Conservation (phyloP, 1,140 invertebrate species). For the Zophobas atratus region DNA sequence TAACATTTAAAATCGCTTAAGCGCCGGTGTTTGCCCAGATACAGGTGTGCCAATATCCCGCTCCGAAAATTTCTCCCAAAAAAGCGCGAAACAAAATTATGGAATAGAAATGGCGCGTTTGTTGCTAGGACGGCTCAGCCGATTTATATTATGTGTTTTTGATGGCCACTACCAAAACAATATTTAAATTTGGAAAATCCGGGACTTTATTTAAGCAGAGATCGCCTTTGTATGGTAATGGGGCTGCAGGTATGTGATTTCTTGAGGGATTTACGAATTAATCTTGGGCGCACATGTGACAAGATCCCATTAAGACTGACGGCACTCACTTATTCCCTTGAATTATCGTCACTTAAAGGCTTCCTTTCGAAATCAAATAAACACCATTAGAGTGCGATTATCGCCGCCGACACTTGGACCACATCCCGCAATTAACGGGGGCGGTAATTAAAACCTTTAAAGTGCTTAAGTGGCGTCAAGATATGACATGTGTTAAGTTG, state of each 20-base stretch:
- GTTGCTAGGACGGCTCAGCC: slow-evolving; percentile 40
- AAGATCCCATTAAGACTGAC: slow-evolving; percentile 30
- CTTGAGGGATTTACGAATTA: slow-evolving; percentile 35
- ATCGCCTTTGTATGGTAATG: slow-evolving; percentile 55
- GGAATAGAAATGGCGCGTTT: slow-evolving; percentile 52
- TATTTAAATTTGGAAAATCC: slow-evolving; percentile 52
- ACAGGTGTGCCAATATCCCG: slow-evolving; percentile 43
- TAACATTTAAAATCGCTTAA: slow-evolving; percentile 37
- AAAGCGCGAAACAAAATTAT: slow-evolving; percentile 48
- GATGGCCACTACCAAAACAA: slow-evolving; percentile 52
- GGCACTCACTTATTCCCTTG: slow-evolving; percentile 42
- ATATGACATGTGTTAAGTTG: slow-evolving; percentile 54
- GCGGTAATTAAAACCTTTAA: slow-evolving; percentile 35
- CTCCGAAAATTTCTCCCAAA: neutral
- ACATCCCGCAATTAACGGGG: slow-evolving; percentile 33
- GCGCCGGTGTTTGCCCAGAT: slow-evolving; percentile 16
- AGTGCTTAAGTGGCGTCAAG: slow-evolving; percentile 51
- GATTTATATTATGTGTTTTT: slow-evolving; percentile 57
- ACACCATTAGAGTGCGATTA: slow-evolving; percentile 40
- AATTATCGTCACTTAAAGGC: slow-evolving; percentile 48
- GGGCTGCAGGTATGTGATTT: neutral
- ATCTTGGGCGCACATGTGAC: slow-evolving; percentile 32
- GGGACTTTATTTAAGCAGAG: slow-evolving; percentile 42
- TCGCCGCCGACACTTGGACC: slow-evolving; percentile 1
- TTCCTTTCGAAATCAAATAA: slow-evolving; percentile 49